A percentile compares a stretch with the other conserved stretches of the same genome.
phyloP scores from a whole-genome alignment of 1,140 invertebrate genomes.

The Oedothorax gibbosus region DNA sequence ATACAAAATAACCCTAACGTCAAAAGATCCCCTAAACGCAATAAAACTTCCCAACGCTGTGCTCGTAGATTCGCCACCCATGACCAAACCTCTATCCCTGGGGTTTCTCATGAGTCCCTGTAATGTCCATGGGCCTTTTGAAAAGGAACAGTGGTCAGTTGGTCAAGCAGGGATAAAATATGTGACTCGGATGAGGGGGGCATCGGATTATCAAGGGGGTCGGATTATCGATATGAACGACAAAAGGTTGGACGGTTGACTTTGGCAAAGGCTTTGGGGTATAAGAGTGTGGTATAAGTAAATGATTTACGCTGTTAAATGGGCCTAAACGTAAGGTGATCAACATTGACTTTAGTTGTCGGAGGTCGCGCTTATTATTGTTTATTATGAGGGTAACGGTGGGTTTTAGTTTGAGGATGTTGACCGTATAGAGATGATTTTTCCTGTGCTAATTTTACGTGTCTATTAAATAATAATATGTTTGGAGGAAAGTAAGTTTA shows the following conservation, averaged over 20 bases:
- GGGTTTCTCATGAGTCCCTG: slow-evolving; percentile 9
- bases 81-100: background rate
- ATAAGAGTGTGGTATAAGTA: slow-evolving; percentile 9
- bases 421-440: no score
- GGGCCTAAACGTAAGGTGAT: slow-evolving; percentile 25
- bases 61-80: slow-evolving; percentile 27
- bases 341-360: background rate
- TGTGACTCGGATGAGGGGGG: slow-evolving; percentile 15
- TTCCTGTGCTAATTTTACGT: no score
- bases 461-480: no score
- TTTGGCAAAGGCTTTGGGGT: background rate
- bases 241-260: background rate
- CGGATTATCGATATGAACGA: slow-evolving; percentile 18
- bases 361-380: background rate
- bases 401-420: background rate
- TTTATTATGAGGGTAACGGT: background rate
- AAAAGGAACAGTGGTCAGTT: slow-evolving; percentile 48
- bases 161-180: slow-evolving; percentile 59
- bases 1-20: no score
- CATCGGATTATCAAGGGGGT: no score
- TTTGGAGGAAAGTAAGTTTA: no score
- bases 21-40: background rate
- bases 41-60: slow-evolving; percentile 37
- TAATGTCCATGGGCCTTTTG: slow-evolving; percentile 33
- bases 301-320: slow-evolving; percentile 28